Percentiles rank a stretch among this genome's conserved stretches.
phyloP scores from a whole-genome alignment of 1,140 invertebrate genomes.

The Meloidogyne floridensis region DNA sequence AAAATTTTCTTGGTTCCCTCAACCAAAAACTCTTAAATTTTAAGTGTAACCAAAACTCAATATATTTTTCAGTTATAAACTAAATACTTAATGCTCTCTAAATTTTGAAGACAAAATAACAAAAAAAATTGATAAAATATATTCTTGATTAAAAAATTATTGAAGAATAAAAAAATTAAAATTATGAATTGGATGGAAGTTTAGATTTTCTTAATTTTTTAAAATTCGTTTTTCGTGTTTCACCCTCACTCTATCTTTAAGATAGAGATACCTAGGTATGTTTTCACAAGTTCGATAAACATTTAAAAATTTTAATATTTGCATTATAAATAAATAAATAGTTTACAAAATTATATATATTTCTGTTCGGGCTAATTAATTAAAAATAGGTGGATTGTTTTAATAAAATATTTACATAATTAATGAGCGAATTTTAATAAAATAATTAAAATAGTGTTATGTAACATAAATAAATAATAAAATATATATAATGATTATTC shows the following conservation, averaged over 20 bases:
- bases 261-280: no score
- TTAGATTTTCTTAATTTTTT: no score
- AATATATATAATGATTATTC: background rate
- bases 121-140: background rate
- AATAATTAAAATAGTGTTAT: background rate
- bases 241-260: no score
- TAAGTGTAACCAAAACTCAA: background rate
- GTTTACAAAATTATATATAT: no score
- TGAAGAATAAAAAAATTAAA: background rate
- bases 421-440: background rate
- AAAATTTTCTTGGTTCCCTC: background rate
- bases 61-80: background rate
- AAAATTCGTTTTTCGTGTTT: no score
- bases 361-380: no score
- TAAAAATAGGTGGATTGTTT: no score
- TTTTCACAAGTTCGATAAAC: no score
- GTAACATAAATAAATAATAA: background rate
- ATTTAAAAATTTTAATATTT: no score
- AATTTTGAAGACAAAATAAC: background rate
- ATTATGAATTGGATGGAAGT: no score
- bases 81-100: background rate
- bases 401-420: no score
- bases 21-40: background rate
- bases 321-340: no score
- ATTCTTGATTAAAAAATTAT: background rate